Evolutionary conservation across 2,888 invertebrate genomes (phyloP), one percentile per base, ranked within the genome.

Genomic region (Tridacna crocea): DNA sequence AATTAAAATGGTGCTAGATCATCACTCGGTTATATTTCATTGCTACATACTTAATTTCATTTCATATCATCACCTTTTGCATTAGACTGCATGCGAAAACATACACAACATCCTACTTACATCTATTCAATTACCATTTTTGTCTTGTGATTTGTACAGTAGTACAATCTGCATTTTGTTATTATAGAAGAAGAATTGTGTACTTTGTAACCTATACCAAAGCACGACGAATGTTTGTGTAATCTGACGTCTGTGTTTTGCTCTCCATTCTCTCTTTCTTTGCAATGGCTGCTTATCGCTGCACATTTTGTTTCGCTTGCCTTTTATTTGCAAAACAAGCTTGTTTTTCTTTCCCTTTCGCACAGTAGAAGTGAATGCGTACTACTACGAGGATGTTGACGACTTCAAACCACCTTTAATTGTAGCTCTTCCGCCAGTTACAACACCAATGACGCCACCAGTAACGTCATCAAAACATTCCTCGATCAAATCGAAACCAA

Each of bases 361-460:
- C 79, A 77, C 88, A 85, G 80, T 90, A 88, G 93, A 91, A 82
- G 92, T 91, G 48, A 89, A 92, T 75, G 91, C 92, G 65, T 94
- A 75, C 79, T 82, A 77, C 84, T 84, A 94, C 88, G 94, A 94
- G 22, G 93, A 94, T 12, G 94, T 93, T 55, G 94, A 94, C 88
- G 90, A 93, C 79, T 92, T 92, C 65, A 92, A 92, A 85, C 92
- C 93, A 46, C 90, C 92, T 63, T 87, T 93, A 76, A 89, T 92
- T 76, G 92, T 93, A 72, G 90, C 90, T 73, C 89, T 91, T 36
- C 92, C 92, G 12, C 92, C 92, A 12, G 87, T 90, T 75, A 90
- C 90, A 79, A 79, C 84, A 79, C 66, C 89, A 84, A 68, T 88
- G 88, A 75, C 89, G 87, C 72, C 75, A 77, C 68, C 74, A 77